phyloP scores from a whole-genome alignment of 2,113 vertebrate species.

The Chaetorhynchus papuensis region DNA sequence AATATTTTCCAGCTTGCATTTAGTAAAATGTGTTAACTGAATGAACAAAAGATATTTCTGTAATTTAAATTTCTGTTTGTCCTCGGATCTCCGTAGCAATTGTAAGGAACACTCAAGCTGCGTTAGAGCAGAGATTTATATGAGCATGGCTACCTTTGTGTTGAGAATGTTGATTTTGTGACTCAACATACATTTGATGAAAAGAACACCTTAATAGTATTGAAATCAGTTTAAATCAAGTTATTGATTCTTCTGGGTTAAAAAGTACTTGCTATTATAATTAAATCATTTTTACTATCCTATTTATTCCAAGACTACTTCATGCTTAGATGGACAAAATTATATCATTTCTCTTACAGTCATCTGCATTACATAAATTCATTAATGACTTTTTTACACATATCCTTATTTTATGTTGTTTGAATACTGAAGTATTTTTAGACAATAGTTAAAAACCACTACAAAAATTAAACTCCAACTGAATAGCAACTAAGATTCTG shows the following conservation, averaged over 20 bases:
- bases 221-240: neutral
- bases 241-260: neutral
- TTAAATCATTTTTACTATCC: neutral
- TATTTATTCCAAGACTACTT: neutral
- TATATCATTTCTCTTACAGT: fast-evolving
- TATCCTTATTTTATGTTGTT: neutral
- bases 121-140: neutral
- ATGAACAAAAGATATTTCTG: neutral
- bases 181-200: neutral
- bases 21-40: neutral
- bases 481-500: neutral
- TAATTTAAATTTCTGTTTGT: neutral
- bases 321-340: neutral
- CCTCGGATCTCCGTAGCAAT: neutral
- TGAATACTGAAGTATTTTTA: neutral
- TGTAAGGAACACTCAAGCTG: neutral
- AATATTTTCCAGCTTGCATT: neutral
- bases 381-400: neutral
- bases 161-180: neutral
- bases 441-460: neutral
- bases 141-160: neutral
- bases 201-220: neutral
- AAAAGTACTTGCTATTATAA: neutral
- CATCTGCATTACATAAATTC: neutral
- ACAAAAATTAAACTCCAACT: neutral